A percentile compares a stretch with the other conserved stretches of the same genome.
Conservation (phyloP, 1,140 invertebrate species). For the Doryteuthis pealeii region DNA sequence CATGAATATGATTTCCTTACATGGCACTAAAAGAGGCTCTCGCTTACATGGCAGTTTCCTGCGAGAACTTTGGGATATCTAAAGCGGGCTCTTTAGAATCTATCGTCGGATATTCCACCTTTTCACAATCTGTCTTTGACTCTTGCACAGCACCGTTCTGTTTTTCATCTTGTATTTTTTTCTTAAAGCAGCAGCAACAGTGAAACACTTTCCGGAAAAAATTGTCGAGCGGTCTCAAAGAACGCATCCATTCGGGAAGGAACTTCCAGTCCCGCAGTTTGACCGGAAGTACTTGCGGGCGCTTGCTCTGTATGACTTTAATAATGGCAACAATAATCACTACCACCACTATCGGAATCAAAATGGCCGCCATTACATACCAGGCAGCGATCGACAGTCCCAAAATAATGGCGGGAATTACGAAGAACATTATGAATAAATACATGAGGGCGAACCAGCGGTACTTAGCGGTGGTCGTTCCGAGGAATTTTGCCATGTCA, state of each 20-base stretch:
- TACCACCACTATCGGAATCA: conserved; percentile 32
- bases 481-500: conserved; percentile 62
- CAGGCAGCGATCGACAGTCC: conserved; percentile 56
- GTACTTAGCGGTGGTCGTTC: conserved; percentile 63
- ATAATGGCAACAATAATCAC: conserved; percentile 40
- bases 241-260: conserved; percentile 41
- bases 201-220: conserved; percentile 23
- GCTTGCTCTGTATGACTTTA: conserved; percentile 44
- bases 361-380: conserved; percentile 40
- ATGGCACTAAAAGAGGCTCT: too few species aligned
- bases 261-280: conserved; percentile 49
- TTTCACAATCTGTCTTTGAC: too few species aligned
- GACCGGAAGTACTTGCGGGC: conserved; percentile 32
- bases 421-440: conserved; percentile 64
- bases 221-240: conserved; percentile 39
- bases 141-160: too few species aligned
- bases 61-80: too few species aligned
- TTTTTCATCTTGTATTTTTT: too few species aligned
- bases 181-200: conserved; percentile 26
- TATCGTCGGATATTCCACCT: too few species aligned
- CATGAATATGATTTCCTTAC: too few species aligned
- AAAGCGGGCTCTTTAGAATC: too few species aligned
- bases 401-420: conserved; percentile 63
- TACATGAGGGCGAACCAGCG: conserved; percentile 67
- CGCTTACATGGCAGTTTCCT: too few species aligned